Base-by-base conservation (phyloP, 1,140 invertebrate species). In the Drosophila sp. region DNA sequence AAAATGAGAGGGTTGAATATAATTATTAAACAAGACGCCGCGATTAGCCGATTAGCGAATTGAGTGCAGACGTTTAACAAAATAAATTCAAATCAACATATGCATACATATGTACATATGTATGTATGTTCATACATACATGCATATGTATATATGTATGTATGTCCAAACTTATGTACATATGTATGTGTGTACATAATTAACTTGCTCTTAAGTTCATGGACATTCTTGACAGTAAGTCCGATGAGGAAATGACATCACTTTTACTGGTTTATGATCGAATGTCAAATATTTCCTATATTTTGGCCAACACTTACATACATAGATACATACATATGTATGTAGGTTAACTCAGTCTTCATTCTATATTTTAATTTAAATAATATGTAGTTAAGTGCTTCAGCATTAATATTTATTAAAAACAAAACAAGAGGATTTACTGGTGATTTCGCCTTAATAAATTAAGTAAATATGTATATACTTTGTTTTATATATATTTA, bases 1-100 rank as follows among this genome's bases (percentile, higher is more conserved):
- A 55, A 55, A 55, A 55, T 55, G 50, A 58, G 56, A 58, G 56
- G 56, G 56, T 58, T 58, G 32, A 58, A 58, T 58, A 50, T 58
- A 58, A 58, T 58, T 58, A 38, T 38, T 58, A 11, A 38, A 58
- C 32, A 35, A 58, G 32, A 58, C 17, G 56, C 32, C 32, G 44
- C 44, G 56, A 58, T 58, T 58, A 58, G 56, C 56, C 44, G 44
- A 50, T 50, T 33, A 58, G 56, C 56, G 30, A 58, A 58, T 58
- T 58, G 56, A 38, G 56, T 29, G 7, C 56, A 58, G 32, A 10
- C 17, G 17, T 17, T 38, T 38, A 58, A 58, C 17, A 25, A 58
- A 38, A 38, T 38, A 25, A 56, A 58, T 58, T 58, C 32, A 58
- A 58, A 58, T 35, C 56, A 58, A 35, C 4, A 33, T 17, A 58